A percentile compares a stretch with the other conserved stretches of the same genome.
These are phyloP conservation scores for Desmodus rotundus DNA, from an alignment of 2,113 vertebrate genomes.

Conservation along the genomic window DNA sequence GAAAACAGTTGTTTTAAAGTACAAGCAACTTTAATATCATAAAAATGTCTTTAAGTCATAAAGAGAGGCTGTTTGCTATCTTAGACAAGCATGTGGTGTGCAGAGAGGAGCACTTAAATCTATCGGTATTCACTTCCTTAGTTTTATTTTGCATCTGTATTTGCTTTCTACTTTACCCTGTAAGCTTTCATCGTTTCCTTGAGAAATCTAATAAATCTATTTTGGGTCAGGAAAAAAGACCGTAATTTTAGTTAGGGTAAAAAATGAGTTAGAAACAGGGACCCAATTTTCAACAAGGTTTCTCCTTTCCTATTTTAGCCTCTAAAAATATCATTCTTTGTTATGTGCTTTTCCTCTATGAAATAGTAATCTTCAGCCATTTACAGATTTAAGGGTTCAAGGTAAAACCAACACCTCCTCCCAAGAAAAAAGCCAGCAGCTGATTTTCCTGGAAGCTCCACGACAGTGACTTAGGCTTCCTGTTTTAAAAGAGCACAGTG, in stretches of 20 bases:
- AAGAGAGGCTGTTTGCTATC: neutral
- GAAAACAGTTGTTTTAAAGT: neutral
- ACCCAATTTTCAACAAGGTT: neutral
- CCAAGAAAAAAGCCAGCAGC: neutral
- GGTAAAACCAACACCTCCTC: neutral
- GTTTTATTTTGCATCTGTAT: neutral
- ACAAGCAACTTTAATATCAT: constrained; percentile 1
- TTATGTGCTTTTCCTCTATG: neutral
- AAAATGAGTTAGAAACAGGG: neutral
- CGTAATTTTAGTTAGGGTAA: neutral
- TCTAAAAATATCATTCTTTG: neutral
- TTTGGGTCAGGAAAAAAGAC: neutral
- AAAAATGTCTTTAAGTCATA: neutral
- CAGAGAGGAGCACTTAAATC: neutral
- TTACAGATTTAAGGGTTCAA: neutral
- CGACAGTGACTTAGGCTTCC: neutral
- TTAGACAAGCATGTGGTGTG: neutral
- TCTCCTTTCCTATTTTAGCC: neutral
- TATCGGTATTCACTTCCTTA: neutral
- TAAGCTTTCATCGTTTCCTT: neutral
- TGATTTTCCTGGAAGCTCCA: constrained; percentile 4
- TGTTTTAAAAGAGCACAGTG: neutral
- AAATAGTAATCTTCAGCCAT: neutral
- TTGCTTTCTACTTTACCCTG: neutral
- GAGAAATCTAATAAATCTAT: constrained; percentile 1